Conservation (phyloP, 2,888 invertebrate genomes). For the Willowsia nigromaculata region DNA sequence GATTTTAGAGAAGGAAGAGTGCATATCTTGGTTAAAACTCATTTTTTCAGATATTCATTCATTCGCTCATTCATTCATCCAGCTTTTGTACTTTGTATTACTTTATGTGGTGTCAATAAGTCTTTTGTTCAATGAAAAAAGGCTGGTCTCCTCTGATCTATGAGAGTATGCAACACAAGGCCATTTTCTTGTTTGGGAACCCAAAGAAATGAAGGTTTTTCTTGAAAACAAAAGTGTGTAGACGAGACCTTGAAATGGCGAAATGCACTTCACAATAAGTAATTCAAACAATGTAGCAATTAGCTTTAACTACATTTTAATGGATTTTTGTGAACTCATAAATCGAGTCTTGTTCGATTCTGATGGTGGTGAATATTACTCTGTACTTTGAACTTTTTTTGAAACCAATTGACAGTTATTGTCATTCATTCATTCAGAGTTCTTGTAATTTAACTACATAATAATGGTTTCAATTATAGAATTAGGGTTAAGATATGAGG, state of each 20-base stretch:
- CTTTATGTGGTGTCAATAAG: background rate
- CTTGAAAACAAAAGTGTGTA: background rate
- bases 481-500: background rate
- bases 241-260: constrained; percentile 4
- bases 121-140: background rate
- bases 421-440: too few relatives aligned
- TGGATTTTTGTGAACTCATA: background rate
- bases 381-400: background rate
- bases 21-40: background rate
- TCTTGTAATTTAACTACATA: too few relatives aligned
- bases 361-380: background rate
- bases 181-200: background rate
- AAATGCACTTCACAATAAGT: background rate
- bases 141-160: background rate
- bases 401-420: too few relatives aligned
- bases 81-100: background rate
- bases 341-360: background rate
- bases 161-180: background rate
- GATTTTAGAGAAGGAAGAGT: background rate
- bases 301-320: constrained; percentile 9
- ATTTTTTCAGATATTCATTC: background rate
- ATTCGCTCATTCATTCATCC: background rate
- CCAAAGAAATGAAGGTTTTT: background rate
- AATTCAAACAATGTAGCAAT: background rate
- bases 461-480: too few relatives aligned